Conservation (phyloP, 1,140 invertebrate species). For the Leptinotarsa undecemlineata region DNA sequence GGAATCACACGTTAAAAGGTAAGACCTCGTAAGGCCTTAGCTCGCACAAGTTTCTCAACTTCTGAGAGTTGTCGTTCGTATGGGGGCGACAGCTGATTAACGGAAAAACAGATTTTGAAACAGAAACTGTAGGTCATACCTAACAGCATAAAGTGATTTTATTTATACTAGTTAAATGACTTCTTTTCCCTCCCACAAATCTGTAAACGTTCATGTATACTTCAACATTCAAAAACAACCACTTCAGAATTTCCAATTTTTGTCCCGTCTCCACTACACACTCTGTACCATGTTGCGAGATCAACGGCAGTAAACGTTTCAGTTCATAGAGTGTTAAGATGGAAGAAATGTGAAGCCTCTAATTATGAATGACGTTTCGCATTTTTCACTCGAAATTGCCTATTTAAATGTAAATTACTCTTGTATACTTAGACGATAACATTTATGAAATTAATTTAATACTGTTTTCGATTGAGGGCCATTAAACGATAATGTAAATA, state of each 20-base stretch:
- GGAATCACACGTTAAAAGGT: too few species aligned
- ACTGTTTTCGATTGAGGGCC: not conserved
- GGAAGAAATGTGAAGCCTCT: not conserved
- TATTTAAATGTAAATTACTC: constrained; percentile 5
- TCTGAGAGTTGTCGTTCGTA: too few species aligned
- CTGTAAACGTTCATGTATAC: too few species aligned
- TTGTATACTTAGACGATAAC: constrained; percentile 8
- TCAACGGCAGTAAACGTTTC: not conserved
- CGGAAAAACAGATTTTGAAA: too few species aligned
- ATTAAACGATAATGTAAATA: constrained; percentile 1
- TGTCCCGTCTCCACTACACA: not conserved
- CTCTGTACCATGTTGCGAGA: not conserved
- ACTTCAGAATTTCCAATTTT: not conserved
- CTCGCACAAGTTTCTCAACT: too few species aligned
- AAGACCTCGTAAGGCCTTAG: too few species aligned
- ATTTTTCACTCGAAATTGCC: constrained; percentile 8
- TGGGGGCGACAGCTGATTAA: too few species aligned
- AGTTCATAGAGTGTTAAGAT: constrained; percentile 6
- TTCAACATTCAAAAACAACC: too few species aligned
- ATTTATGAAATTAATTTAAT: constrained; percentile 7
- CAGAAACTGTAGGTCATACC: too few species aligned
- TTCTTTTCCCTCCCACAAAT: too few species aligned
- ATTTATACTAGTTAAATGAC: too few species aligned
- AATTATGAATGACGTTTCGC: constrained; percentile 8
- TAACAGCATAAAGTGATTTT: too few species aligned